phyloP scores from a whole-genome alignment of 2,888 invertebrate species.

The Volucella zonaria region DNA sequence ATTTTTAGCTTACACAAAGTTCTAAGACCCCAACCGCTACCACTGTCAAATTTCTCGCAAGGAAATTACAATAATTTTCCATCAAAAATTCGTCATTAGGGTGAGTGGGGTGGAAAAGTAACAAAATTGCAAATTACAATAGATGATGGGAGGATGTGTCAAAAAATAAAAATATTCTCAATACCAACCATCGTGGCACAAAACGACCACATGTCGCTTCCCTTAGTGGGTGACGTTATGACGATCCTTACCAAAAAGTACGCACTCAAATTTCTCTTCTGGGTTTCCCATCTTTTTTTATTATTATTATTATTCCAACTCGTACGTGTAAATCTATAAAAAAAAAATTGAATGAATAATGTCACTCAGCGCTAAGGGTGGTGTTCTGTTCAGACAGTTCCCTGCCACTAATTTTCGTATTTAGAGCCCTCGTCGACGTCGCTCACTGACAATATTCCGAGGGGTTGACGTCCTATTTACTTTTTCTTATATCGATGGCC shows the following conservation, averaged over 20 bases:
- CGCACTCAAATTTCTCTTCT: conserved; percentile 29
- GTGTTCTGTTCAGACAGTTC: conserved; percentile 22
- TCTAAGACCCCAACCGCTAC: neutral
- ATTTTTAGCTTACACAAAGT: neutral
- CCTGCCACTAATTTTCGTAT: conserved; percentile 1
- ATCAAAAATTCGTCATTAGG: conserved; percentile 32
- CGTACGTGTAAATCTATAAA: neutral
- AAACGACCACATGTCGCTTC: conserved; percentile 33
- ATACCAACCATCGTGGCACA: conserved; percentile 9
- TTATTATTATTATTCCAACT: neutral
- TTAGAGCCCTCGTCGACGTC: neutral
- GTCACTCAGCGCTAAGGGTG: conserved; percentile 6
- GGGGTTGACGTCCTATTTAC: conserved; percentile 22
- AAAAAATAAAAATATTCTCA: conserved; percentile 20
- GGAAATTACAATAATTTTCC: conserved; percentile 49
- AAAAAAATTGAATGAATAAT: conserved; percentile 36
- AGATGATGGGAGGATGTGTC: conserved; percentile 34
- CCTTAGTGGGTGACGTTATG: conserved; percentile 29
- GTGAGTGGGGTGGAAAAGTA: conserved; percentile 19
- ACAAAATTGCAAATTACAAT: conserved; percentile 40
- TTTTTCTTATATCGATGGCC: conserved; percentile 19
- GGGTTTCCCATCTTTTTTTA: conserved; percentile 34
- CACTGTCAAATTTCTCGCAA: no score
- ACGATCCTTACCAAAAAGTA: conserved; percentile 22
- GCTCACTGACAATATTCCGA: conserved; percentile 9